phyloP scores from a whole-genome alignment of 2,888 invertebrate species.

The Leucoptera coffeella region DNA sequence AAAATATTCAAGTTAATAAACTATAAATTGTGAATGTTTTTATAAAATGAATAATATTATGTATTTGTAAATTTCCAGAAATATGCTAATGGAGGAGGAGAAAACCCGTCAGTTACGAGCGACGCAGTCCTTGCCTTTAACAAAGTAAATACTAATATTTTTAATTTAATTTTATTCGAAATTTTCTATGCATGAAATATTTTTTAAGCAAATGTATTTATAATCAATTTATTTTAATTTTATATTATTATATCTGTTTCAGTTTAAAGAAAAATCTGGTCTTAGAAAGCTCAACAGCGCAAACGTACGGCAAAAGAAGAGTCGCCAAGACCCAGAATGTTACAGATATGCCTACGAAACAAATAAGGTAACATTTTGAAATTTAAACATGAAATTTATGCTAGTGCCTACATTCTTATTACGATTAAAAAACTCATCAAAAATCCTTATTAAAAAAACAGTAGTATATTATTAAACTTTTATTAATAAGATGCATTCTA shows the following conservation, averaged over 20 bases:
- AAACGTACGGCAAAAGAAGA: constrained; percentile 23
- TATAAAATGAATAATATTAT: too few relatives aligned
- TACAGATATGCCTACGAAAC: constrained; percentile 14
- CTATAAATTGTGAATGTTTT: too few relatives aligned
- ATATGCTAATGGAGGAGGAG: constrained; percentile 24
- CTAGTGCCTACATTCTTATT: too few relatives aligned
- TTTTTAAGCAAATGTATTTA: neutral
- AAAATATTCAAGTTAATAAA: constrained; percentile 6
- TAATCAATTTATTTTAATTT: constrained; percentile 2
- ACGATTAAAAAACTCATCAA: too few relatives aligned
- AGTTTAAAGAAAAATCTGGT: constrained; percentile 19
- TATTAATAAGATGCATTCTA: too few relatives aligned
- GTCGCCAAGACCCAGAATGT: constrained; percentile 27
- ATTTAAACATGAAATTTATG: too few relatives aligned
- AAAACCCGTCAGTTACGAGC: constrained; percentile 35
- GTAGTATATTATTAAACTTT: too few relatives aligned
- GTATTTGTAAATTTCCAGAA: too few relatives aligned
- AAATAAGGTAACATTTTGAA: too few relatives aligned
- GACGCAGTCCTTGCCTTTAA: constrained; percentile 37
- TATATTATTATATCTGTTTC: constrained; percentile 6
- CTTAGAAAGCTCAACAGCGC: constrained; percentile 16
- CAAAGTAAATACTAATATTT: constrained; percentile 11
- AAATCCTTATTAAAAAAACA: too few relatives aligned
- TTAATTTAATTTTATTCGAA: neutral
- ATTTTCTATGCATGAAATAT: neutral